Base-by-base conservation (phyloP, 1,140 invertebrate genomes). In the Patella vulgata region DNA sequence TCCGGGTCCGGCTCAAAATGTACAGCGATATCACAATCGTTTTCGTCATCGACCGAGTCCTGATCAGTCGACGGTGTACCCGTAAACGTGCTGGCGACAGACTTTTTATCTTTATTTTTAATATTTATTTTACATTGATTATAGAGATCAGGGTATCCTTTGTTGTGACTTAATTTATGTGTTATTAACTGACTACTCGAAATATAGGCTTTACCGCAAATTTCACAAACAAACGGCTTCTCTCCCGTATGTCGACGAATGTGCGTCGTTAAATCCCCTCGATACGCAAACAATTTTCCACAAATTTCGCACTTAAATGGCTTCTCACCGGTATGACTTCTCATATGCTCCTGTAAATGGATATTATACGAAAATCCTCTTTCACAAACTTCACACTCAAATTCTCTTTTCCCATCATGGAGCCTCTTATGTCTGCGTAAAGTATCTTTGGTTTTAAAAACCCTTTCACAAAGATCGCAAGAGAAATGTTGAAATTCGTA, bases 341-440 rank as follows among this genome's bases (percentile, higher is more conserved):
- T 50, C 39, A 61, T 61, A 28, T 71, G 69, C 19, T 19, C n/a
- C 40, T 64, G 50, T 23, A 71, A 50, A 33, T 57, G 39, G 9
- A 28, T 21, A 2, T 40, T 30, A 21, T 42, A 23, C 5, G 43
- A 17, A 27, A 61, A 65, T 5, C n/a, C 21, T 47, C 48, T 60
- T 6, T 48, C 54, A 52, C 69, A 71, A 11, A 65, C 31, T 12
- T 66, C 61, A 62, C 69, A 71, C 8, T 63, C 58, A 31, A 61
- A 67, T 11, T 25, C 31, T 40, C 54, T 58, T 19, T 60, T 44
- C 11, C 64, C 60, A 0, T 56, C 54, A 36, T 70, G 68, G 11
- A 33, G 47, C 21, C 30, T 25, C 19, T 36, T 59, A 27, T 60
- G 52, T 23, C 19, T 50, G n/a, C 14, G 17, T 23, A 50, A 27